Evolutionary conservation across 2,797 vertebrate species (phyloP).

Genomic region (Discoglossus pictus): DNA sequence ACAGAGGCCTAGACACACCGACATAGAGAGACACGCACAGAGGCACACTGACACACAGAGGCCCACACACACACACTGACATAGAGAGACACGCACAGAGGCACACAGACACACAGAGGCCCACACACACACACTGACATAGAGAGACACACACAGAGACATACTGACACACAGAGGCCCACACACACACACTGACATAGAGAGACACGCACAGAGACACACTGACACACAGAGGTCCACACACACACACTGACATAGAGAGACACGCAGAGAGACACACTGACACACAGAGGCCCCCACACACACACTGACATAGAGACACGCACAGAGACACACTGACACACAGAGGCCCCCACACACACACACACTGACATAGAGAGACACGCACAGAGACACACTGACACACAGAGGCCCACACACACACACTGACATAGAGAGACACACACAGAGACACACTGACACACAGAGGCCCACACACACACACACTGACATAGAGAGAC

Average conservation of each 20-base stretch:
- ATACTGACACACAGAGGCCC: too few relatives aligned
- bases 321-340: constrained; percentile 4
- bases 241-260: neutral
- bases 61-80: neutral
- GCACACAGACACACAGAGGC: neutral
- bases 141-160: too few relatives aligned
- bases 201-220: too few relatives aligned
- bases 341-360: neutral
- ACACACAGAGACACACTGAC: neutral
- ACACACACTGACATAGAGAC: neutral
- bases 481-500: constrained; percentile 4
- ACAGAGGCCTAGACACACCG: constrained; percentile 3
- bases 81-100: constrained; percentile 5
- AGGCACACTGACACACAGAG: neutral
- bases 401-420: too few relatives aligned
- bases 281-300: neutral
- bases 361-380: too few relatives aligned
- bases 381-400: too few relatives aligned
- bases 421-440: too few relatives aligned
- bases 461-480: neutral
- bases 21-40: neutral
- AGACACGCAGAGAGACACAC: neutral
- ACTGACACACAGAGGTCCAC: too few relatives aligned
- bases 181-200: constrained; percentile 1
- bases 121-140: too few relatives aligned